phyloP scores from a whole-genome alignment of 1,140 invertebrate species.

The Xylocopa sonorina region DNA sequence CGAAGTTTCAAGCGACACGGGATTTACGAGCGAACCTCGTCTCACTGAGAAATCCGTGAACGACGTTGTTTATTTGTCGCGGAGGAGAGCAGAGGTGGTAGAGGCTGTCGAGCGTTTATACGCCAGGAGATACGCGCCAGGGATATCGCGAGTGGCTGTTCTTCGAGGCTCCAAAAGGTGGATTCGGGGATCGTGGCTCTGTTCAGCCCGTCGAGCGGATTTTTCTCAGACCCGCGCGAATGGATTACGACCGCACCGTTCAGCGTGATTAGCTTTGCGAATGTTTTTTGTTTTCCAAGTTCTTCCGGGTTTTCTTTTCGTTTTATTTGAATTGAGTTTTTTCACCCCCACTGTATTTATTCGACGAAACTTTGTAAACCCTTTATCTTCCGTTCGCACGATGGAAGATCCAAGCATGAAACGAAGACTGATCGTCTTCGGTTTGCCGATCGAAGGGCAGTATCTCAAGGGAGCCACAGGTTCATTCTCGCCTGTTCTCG shows the following conservation, averaged over 20 bases:
- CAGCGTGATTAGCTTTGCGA: no score
- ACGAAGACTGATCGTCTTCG: constrained; percentile 28
- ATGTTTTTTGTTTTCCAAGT: no score
- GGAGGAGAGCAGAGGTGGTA: no score
- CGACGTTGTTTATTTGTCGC: neutral
- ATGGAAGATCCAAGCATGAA: neutral
- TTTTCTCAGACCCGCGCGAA: no score
- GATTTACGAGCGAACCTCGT: neutral
- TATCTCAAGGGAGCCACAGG: constrained; percentile 6
- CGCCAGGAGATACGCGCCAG: no score
- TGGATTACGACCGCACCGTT: no score
- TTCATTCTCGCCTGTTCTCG: neutral
- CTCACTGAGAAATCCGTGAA: constrained; percentile 7
- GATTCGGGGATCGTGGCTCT: no score
- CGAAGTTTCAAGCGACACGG: neutral
- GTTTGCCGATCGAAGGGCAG: neutral
- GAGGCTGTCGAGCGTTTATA: neutral
- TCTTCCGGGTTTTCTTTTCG: neutral
- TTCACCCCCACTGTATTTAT: neutral
- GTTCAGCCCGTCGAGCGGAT: no score
- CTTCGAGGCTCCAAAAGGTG: no score
- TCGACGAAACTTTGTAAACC: neutral
- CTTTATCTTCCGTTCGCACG: neutral
- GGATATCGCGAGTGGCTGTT: no score
- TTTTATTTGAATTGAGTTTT: neutral